Evolutionary conservation across 2,888 invertebrate genomes (phyloP).

Genomic region (Oligia fasciuncula): DNA sequence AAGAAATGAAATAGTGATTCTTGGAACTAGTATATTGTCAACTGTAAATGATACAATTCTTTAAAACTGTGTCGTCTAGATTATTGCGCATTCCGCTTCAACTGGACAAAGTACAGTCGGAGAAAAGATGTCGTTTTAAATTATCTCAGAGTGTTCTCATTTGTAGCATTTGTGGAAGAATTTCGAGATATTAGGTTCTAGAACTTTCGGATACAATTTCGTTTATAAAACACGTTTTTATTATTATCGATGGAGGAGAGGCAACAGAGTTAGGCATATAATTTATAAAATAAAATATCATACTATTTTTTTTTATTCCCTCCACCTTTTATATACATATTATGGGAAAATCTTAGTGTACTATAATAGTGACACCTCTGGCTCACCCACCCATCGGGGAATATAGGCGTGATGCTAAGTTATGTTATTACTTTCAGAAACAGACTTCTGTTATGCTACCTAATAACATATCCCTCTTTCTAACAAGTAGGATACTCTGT

Average conservation of each 20-base stretch:
- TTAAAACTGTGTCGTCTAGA: constrained; percentile 27
- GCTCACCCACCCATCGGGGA: neutral
- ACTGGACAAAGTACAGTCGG: constrained; percentile 3
- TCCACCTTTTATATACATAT: no score
- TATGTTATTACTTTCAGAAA: neutral
- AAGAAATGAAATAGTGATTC: neutral
- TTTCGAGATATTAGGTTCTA: constrained; percentile 18
- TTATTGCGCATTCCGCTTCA: constrained; percentile 29
- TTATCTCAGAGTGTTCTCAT: constrained; percentile 28
- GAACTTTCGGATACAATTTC: neutral
- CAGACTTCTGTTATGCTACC: neutral
- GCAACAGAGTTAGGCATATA: neutral
- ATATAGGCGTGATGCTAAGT: neutral
- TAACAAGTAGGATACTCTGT: neutral
- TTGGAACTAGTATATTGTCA: neutral
- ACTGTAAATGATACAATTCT: constrained; percentile 7
- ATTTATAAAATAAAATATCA: neutral
- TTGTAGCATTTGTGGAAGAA: constrained; percentile 21
- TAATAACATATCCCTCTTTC: neutral
- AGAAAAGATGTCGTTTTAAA: constrained; percentile 25
- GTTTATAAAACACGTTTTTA: neutral
- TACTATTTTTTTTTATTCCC: no score
- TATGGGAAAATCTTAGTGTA: no score
- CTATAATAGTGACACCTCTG: neutral
- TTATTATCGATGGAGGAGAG: neutral